Evolutionary conservation across 1,140 invertebrate genomes (phyloP).

Genomic region (Ooceraea biroi): DNA sequence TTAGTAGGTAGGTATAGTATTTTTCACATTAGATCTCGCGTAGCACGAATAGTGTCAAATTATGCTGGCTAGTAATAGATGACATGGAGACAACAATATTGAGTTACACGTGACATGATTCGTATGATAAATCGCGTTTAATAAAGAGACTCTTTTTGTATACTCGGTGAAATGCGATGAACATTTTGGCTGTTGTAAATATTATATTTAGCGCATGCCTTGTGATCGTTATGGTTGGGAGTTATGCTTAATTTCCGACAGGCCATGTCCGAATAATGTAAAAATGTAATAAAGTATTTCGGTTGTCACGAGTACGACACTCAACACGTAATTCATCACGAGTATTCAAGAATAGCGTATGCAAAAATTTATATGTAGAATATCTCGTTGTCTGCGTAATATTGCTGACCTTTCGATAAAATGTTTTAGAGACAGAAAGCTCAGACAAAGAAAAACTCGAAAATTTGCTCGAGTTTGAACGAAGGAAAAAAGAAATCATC

Average conservation of each 20-base stretch:
- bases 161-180: neutral
- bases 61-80: constrained; percentile 29
- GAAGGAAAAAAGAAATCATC: no score
- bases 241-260: neutral
- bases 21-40: no score
- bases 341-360: neutral
- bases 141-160: constrained; percentile 15
- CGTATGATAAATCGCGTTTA: constrained; percentile 8
- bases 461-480: no score
- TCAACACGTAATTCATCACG: neutral
- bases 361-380: constrained; percentile 22
- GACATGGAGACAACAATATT: constrained; percentile 16
- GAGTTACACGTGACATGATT: constrained; percentile 15
- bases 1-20: constrained; percentile 21
- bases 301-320: neutral
- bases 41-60: constrained; percentile 19
- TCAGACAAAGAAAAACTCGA: no score
- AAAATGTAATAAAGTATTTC: constrained; percentile 7
- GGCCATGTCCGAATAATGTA: neutral
- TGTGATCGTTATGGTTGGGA: neutral
- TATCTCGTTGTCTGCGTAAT: no score
- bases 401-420: no score
- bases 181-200: neutral
- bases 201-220: constrained; percentile 7
- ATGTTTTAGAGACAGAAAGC: neutral